Conservation (phyloP, 2,113 vertebrate species). For the Tychaedon coryphoeus region DNA sequence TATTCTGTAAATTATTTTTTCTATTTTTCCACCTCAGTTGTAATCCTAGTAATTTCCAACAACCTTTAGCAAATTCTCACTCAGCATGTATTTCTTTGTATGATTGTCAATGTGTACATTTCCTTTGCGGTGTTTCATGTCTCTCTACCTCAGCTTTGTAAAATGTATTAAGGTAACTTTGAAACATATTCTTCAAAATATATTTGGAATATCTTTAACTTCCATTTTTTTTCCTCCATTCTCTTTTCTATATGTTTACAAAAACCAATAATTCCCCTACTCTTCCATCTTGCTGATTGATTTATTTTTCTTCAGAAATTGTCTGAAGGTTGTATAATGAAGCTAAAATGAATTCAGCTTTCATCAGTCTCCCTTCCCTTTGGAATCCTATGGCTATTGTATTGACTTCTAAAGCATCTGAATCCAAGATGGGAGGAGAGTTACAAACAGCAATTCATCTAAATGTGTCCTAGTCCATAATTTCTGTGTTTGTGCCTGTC, state of each 20-base stretch:
- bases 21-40: not conserved
- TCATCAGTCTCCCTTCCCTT: constrained; percentile 4
- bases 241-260: not conserved
- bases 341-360: not conserved
- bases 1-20: not conserved
- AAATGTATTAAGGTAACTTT: not conserved
- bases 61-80: not conserved
- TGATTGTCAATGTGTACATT: not conserved
- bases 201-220: not conserved
- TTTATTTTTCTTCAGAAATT: constrained; percentile 33
- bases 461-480: not conserved
- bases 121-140: not conserved
- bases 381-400: not conserved
- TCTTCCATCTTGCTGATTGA: not conserved
- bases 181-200: not conserved
- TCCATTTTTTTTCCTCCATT: not conserved
- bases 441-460: not conserved
- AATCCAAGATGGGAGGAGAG: not conserved
- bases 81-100: not conserved
- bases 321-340: not conserved
- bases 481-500: not conserved
- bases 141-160: not conserved
- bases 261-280: not conserved
- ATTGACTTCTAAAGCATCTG: not conserved
- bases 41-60: not conserved